These are phyloP conservation scores for Nomada fucata DNA, from an alignment of 2,888 invertebrate species.

Conservation along the genomic window DNA sequence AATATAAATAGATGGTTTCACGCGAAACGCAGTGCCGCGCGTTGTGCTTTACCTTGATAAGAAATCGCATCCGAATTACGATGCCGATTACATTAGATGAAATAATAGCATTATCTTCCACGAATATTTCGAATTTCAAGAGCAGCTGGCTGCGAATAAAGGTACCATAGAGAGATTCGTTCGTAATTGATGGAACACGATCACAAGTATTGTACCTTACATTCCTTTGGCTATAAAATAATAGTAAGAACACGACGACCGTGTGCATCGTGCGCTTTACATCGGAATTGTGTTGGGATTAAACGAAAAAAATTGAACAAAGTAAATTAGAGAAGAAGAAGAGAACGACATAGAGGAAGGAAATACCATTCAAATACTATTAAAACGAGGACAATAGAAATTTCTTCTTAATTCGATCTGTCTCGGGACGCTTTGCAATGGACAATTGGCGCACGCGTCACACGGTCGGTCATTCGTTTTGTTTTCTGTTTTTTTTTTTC, in stretches of 20 bases:
- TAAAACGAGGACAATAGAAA: not conserved
- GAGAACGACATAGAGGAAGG: not conserved
- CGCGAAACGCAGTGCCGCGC: constrained; percentile 59
- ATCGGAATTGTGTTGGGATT: not conserved
- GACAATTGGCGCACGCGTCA: constrained; percentile 1
- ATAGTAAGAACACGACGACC: constrained; percentile 68
- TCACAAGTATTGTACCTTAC: constrained; percentile 84
- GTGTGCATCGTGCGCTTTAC: constrained; percentile 54
- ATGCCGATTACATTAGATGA: constrained; percentile 40
- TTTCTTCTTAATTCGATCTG: not conserved
- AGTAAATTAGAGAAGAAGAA: no score
- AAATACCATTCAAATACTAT: not conserved
- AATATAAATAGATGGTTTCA: constrained; percentile 40
- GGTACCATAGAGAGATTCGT: constrained; percentile 77
- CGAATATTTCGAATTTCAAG: constrained; percentile 61
- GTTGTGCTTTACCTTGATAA: constrained; percentile 61
- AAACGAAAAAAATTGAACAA: not conserved
- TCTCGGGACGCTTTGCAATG: not conserved
- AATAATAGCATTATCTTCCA: constrained; percentile 70
- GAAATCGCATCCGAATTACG: constrained; percentile 45
- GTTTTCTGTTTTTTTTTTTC: constrained; percentile 11
- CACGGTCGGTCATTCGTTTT: constrained; percentile 38
- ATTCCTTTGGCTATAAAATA: constrained; percentile 84
- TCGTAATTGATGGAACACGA: constrained; percentile 79
- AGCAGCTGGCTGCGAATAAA: constrained; percentile 82